phyloP scores from a whole-genome alignment of 2,888 invertebrate species.

The Xylocampa areola region DNA sequence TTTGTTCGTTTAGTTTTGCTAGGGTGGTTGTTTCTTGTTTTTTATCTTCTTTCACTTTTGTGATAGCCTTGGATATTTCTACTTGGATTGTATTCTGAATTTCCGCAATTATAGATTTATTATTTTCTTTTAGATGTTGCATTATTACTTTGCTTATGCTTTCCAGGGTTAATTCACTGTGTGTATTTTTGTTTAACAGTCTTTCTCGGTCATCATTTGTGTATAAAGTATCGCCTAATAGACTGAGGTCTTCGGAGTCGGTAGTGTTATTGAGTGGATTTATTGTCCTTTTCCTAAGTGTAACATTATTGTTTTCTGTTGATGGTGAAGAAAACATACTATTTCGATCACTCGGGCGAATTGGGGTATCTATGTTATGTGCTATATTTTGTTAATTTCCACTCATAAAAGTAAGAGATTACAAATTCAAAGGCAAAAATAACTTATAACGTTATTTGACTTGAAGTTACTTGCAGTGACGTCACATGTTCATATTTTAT shows the following conservation, averaged over 20 bases:
- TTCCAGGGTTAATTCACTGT: constrained; percentile 2
- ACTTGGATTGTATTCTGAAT: constrained; percentile 7
- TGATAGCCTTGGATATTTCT: constrained; percentile 11
- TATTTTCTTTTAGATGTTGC: constrained; percentile 7
- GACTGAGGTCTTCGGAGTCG: constrained; percentile 2
- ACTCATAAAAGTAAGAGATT: too few relatives aligned
- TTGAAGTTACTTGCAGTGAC: too few relatives aligned
- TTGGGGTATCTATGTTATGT: constrained; percentile 11
- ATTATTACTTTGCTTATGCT: constrained; percentile 9
- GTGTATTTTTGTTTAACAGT: neutral
- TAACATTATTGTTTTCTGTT: constrained; percentile 2
- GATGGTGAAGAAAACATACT: neutral
- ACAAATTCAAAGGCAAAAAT: too few relatives aligned
- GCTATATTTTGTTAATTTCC: neutral
- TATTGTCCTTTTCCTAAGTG: neutral
- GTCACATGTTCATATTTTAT: too few relatives aligned
- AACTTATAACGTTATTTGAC: too few relatives aligned
- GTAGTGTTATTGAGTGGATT: neutral
- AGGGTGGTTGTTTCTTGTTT: neutral
- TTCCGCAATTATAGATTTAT: constrained; percentile 6
- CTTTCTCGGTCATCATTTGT: neutral
- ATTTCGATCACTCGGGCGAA: neutral
- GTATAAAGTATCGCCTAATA: constrained; percentile 7
- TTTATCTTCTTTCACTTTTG: constrained; percentile 5
- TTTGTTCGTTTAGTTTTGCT: neutral